Evolutionary conservation across 2,888 invertebrate genomes (phyloP), one percentile per base, ranked within the genome.

Genomic region (Graphium colonna): DNA sequence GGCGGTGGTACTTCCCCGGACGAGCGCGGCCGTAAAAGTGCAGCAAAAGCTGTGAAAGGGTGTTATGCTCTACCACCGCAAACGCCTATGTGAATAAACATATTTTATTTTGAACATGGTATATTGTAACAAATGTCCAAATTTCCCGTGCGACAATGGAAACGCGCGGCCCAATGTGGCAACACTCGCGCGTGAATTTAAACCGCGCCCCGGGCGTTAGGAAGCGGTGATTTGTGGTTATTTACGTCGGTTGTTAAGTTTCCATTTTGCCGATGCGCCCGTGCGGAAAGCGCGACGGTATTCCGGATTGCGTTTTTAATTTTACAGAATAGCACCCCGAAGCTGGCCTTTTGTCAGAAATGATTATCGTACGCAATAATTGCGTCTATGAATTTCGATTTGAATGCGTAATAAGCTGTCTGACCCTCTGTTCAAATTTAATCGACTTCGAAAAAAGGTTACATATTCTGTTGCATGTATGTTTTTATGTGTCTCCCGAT

Each of bases 141-240:
- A n/a, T n/a, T n/a, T n/a, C n/a, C n/a, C n/a, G n/a, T n/a, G n/a
- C n/a, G 42, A 65, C 69, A 77, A 70, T 69, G 81, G 67, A 68
- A 66, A 77, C 73, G 53, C 41, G 41, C 60, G 64, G 68, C 67
- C 65, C 64, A 68, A 68, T 63, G 73, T 72, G 67, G 75, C 72
- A 67, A 82, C 73, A 78, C 73, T 77, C 73, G 75, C 74, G 77
- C 79, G 82, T 77, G 77, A 87, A 87, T 88, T 86, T 82, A 85
- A 88, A 88, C 82, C 79, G 79, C 82, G 84, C 83, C 82, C 71
- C 71, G 77, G 79, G 87, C 74, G 86, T 86, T 86, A 85, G 85
- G 76, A 80, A 68, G 71, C 80, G 67, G 85, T 88, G 88, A 89
- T 89, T 89, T 89, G 88, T 87, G 88, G 88, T 84, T 89, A 87